Evolutionary conservation across 2,113 vertebrate species (phyloP).

Genomic region (Diglossa brunneiventris): DNA sequence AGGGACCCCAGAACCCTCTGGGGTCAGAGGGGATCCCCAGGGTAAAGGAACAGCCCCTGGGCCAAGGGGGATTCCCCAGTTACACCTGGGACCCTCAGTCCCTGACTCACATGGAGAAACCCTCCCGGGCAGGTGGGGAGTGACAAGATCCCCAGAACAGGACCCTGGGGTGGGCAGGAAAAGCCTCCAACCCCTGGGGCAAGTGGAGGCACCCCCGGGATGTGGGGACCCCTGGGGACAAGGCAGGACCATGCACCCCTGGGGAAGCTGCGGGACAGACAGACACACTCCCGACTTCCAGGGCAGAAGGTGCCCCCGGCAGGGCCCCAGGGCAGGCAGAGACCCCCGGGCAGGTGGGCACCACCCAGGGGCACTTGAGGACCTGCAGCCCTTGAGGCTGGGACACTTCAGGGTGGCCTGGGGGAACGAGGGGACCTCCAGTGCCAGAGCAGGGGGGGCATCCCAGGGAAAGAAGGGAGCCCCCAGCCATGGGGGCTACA

Average conservation of each 20-base stretch:
- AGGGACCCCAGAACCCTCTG: background rate
- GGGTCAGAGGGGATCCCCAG: background rate
- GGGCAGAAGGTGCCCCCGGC: background rate
- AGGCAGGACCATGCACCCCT: background rate
- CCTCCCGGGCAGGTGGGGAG: background rate
- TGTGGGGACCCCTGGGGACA: background rate
- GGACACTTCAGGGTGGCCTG: background rate
- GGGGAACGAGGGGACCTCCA: background rate
- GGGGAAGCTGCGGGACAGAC: background rate
- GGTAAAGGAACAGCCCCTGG: background rate
- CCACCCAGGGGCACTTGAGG: background rate
- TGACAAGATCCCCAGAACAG: rapidly evolving
- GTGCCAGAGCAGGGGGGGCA: background rate
- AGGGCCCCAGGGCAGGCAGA: background rate
- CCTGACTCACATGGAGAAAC: rapidly evolving
- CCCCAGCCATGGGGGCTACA: background rate
- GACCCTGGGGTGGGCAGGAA: background rate
- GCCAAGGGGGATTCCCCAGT: background rate
- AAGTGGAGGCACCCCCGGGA: background rate
- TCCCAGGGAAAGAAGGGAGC: background rate
- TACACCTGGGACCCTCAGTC: background rate
- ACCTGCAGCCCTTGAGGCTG: background rate
- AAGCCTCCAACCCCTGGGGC: background rate
- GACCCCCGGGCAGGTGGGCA: background rate
- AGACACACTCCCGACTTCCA: too few relatives aligned